Conservation (phyloP, 2,888 invertebrate genomes). For the Coleophora flavipennella region DNA sequence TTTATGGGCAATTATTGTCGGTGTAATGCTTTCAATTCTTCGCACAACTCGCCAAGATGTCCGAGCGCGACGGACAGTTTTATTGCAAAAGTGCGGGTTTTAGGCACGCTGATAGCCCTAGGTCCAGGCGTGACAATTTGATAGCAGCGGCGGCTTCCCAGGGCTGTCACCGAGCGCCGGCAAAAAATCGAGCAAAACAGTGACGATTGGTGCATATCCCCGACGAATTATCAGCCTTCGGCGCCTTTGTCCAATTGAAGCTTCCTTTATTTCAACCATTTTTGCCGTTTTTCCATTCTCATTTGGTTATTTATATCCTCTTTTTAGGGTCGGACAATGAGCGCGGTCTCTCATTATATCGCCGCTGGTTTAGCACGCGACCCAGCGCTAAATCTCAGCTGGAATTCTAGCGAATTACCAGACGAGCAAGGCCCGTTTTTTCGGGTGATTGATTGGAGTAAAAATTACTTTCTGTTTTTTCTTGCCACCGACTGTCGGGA, state of each 20-base stretch:
- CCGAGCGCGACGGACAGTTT: neutral
- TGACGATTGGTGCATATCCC: slow-evolving; percentile 71
- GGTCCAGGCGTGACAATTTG: slow-evolving; percentile 47
- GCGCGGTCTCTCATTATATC: slow-evolving; percentile 59
- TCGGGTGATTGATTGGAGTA: slow-evolving; percentile 66
- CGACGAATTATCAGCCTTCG: slow-evolving; percentile 68
- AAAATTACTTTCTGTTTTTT: slow-evolving; percentile 65
- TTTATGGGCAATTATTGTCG: no score
- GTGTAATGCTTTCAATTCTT: no score
- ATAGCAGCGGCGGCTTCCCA: slow-evolving; percentile 31
- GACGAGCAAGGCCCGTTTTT: slow-evolving; percentile 56
- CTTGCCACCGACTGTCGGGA: slow-evolving; percentile 23
- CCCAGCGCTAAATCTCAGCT: slow-evolving; percentile 59
- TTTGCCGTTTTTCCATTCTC: slow-evolving; percentile 70
- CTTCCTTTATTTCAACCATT: slow-evolving; percentile 66
- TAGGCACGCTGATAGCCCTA: no score
- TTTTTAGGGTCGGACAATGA: slow-evolving; percentile 57
- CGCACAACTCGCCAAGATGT: neutral
- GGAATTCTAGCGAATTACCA: slow-evolving; percentile 71
- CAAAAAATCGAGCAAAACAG: slow-evolving; percentile 59
- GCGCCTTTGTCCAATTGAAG: slow-evolving; percentile 70
- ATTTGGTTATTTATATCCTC: slow-evolving; percentile 71
- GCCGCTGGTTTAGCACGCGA: slow-evolving; percentile 57
- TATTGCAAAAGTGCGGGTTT: no score
- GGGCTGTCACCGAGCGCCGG: slow-evolving; percentile 38